These are phyloP conservation scores for Cetoscarus ocellatus DNA, from an alignment of 2,797 vertebrate genomes.

Conservation along the genomic window DNA sequence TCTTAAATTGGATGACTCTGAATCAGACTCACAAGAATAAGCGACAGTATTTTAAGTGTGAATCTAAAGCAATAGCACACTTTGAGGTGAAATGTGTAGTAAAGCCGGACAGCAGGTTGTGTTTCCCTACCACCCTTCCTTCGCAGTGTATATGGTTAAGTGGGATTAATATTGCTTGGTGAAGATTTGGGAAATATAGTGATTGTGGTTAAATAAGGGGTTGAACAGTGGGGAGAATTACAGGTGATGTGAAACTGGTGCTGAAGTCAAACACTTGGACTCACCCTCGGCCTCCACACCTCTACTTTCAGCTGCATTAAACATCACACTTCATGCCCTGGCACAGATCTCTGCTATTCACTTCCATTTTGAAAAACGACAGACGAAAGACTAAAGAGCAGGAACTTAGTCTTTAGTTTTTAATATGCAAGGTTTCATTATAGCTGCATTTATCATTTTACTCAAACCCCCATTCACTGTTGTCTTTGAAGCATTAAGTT, in stretches of 20 bases:
- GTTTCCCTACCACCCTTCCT: not conserved
- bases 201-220: not conserved
- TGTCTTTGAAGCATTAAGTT: not conserved
- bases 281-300: not conserved
- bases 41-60: not conserved
- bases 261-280: not conserved
- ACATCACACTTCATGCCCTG: not conserved
- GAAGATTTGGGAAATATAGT: not conserved
- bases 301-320: not conserved
- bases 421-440: not conserved
- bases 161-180: not conserved
- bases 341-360: not conserved
- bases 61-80: not conserved
- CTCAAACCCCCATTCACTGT: not conserved
- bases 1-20: not conserved
- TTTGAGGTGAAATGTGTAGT: not conserved
- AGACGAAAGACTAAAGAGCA: not conserved
- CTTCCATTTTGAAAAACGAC: not conserved
- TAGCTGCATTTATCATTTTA: not conserved
- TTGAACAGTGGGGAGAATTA: not conserved
- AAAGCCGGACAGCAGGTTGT: not conserved
- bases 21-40: conserved; percentile 8
- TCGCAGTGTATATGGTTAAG: not conserved
- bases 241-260: not conserved
- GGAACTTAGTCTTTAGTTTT: not conserved